Base-by-base conservation (phyloP, 2,113 vertebrate species). In the Gnathonemus echidnorhynchus region DNA sequence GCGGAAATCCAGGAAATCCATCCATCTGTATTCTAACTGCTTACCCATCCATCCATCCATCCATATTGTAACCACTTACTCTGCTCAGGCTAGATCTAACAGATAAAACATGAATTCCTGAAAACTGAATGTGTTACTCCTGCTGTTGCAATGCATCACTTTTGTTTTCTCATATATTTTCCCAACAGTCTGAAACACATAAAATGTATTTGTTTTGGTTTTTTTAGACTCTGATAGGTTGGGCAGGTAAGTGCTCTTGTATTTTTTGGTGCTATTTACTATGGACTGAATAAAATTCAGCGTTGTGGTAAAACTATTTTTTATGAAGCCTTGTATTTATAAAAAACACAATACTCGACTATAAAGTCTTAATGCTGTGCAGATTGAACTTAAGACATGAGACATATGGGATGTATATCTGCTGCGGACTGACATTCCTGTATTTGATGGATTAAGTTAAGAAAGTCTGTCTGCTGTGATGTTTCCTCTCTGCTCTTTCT, bases 361-460 rank as follows among this genome's bases (percentile, higher is more conserved):
- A 58, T 58, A 39, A 10, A 77, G 49, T 87, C 91, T 88, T 93
- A 90, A 91, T 56, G 90, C 91, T 91, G 66, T 84, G 88, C 90
- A 90, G 91, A 89, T 90, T 88, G 87, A 92, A 66, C 84, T n/a
- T 42, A 42, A 39, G 70, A 74, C n/a, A 5, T 70, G 56, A 89
- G 93, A 93, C 92, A 92, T 93, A 92, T 92, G 92, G 92, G 91
- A 90, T 89, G 88, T 91, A 89, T 94, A 89, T 94, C 92, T 94
- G 88, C 88, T 90, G 91, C 56, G 31, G 90, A 92, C 90, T 89
- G 70, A 48, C 27, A 52, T 89, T 89, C 48, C 58, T 92, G 88
- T 90, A 92, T 91, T 92, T 87, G 49, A 56, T 53, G 92, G 91
- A 89, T 90, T 91, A 86, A 92, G 90, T 91, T 45, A 92, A 89